Evolutionary conservation across 1,140 invertebrate genomes (phyloP), one percentile per base, ranked within the genome.

Genomic region (Bombus terrestris): DNA sequence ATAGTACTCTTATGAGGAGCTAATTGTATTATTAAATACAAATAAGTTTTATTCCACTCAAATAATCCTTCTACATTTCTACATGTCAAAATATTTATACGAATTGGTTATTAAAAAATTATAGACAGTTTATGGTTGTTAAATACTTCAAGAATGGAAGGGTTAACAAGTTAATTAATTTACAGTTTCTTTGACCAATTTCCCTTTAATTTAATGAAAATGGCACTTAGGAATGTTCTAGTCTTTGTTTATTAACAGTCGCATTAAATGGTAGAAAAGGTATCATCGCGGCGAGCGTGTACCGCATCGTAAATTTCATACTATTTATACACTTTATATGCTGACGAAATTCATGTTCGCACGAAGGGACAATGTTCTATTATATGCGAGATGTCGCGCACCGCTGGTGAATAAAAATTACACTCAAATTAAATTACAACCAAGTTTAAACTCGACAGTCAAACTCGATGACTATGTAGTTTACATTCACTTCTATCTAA

Each of bases 311-410:
- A 64, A 78, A 78, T 41, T 78, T 78, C 28, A 43, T 64, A 78
- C 28, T 64, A 64, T 78, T 78, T 62, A 41, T 39, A 78, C 59
- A 25, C 59, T 64, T 78, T 78, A 64, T 41, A 28, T 28, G 59
- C 35, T 64, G 76, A 78, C 59, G 59, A 59, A 78, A 41, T 64
- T 62, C n/a, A 64, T 39, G 39, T 78, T 78, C 57, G 10, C 59
- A 22, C 37, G 53, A 37, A 62, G 37, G 75, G 75, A 62, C 62
- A 78, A 78, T 78, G 37, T 64, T 64, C 47, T n/a, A 64, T 78
- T 78, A 41, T 78, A 59, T 78, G 57, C 53, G 59, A 78, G 28
- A 78, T 78, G 76, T 78, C 37, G 39, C 18, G 59, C 72, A 78
- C 28, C n/a, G 57, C 76, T 41, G 37, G n/a, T 28, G 57, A 62